A percentile compares a stretch with the other conserved stretches of the same genome.
phyloP scores from a whole-genome alignment of 2,888 invertebrate species.

The Callosobruchus maculatus region DNA sequence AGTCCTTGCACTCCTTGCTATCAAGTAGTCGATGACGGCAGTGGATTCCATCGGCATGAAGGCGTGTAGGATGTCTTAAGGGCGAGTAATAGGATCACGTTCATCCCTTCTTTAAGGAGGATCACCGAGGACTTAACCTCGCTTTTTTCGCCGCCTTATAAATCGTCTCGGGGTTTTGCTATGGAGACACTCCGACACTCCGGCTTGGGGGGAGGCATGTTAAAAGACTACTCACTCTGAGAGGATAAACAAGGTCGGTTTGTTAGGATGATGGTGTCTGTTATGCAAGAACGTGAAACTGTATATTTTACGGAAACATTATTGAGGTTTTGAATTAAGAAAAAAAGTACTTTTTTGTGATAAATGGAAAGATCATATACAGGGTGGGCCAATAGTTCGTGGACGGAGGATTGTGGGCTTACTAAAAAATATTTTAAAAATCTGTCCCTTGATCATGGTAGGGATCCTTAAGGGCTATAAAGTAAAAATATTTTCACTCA shows the following conservation, averaged over 20 bases:
- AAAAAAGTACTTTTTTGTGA: too few relatives aligned
- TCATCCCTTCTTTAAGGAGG: constrained; percentile 47
- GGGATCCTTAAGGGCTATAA: too few relatives aligned
- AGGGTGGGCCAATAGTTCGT: too few relatives aligned
- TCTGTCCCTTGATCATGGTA: too few relatives aligned
- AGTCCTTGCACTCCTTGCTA: neutral
- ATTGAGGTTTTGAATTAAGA: too few relatives aligned
- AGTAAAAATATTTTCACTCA: too few relatives aligned
- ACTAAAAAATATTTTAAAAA: too few relatives aligned
- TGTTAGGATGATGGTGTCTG: neutral
- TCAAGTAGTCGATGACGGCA: neutral
- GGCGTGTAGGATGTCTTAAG: constrained; percentile 48
- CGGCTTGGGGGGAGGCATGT: neutral
- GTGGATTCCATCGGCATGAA: constrained; percentile 38
- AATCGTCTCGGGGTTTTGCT: neutral
- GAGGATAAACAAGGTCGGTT: neutral
- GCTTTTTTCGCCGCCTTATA: constrained; percentile 27
- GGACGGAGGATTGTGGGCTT: too few relatives aligned
- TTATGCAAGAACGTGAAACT: too few relatives aligned
- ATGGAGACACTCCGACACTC: neutral
- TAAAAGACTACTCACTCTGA: neutral
- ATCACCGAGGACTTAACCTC: constrained; percentile 40
- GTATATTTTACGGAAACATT: too few relatives aligned
- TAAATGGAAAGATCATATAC: too few relatives aligned
- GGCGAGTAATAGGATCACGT: constrained; percentile 50